Evolutionary conservation across 2,888 invertebrate species (phyloP).

Genomic region (Syrphus vitripennis): DNA sequence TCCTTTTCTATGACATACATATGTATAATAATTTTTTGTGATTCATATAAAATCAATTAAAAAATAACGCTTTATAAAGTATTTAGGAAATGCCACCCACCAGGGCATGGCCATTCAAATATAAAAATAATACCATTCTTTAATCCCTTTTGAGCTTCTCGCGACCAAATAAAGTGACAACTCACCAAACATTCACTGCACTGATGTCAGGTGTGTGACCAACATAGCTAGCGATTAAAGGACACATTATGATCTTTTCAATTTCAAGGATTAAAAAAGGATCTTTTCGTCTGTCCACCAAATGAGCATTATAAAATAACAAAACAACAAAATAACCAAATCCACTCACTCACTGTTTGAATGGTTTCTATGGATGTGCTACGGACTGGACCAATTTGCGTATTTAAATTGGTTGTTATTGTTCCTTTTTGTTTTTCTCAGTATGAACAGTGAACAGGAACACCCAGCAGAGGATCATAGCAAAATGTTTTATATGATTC

Average conservation of each 20-base stretch:
- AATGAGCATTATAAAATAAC: constrained; percentile 15
- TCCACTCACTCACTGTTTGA: constrained; percentile 14
- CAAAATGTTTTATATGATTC: constrained; percentile 23
- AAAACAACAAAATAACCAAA: constrained; percentile 48
- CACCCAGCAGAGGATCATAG: constrained; percentile 31
- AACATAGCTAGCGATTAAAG: constrained; percentile 18
- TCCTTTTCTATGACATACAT: no score
- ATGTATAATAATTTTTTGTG: no score
- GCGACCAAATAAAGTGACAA: constrained; percentile 26
- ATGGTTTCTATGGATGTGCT: constrained; percentile 33
- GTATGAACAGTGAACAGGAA: no score
- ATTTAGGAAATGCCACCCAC: constrained; percentile 33
- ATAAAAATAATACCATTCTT: neutral
- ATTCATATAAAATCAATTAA: neutral
- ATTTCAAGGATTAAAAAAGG: constrained; percentile 34
- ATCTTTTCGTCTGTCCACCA: neutral
- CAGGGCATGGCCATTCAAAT: neutral
- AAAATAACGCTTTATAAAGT: neutral
- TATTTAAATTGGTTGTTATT: constrained; percentile 64
- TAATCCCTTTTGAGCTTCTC: constrained; percentile 35
- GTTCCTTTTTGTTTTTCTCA: constrained; percentile 13
- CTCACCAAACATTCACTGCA: neutral
- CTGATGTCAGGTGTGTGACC: constrained; percentile 56
- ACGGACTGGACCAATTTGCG: constrained; percentile 47
- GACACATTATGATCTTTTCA: constrained; percentile 23